Evolutionary conservation across 2,113 vertebrate species (phyloP).

Genomic region (human): DNA sequence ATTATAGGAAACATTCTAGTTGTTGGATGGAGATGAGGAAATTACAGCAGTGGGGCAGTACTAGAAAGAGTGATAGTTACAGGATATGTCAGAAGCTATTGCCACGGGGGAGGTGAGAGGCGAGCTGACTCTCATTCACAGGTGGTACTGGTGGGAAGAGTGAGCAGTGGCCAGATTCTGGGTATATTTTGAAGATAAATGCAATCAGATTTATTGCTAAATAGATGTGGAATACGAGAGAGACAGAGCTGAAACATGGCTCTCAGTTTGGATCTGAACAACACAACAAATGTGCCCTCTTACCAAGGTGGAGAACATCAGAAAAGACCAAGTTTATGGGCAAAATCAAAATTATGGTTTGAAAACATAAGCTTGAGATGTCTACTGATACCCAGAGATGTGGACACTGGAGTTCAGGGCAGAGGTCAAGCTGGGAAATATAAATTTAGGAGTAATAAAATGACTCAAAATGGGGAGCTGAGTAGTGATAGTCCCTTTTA

Average conservation of each 20-base stretch:
- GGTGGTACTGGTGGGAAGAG: too few relatives aligned
- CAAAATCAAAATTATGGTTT: background rate
- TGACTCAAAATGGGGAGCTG: background rate
- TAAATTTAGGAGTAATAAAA: background rate
- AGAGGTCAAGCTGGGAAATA: background rate
- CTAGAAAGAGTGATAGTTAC: background rate
- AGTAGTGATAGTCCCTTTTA: background rate
- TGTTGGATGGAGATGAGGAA: background rate
- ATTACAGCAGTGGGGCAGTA: rapidly evolving
- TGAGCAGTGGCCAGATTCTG: too few relatives aligned
- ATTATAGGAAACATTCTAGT: background rate
- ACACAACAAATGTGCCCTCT: background rate
- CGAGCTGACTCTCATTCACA: rapidly evolving
- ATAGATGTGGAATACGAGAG: background rate
- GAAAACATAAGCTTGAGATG: background rate
- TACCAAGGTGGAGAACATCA: background rate
- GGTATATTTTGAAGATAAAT: background rate
- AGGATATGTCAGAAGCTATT: background rate
- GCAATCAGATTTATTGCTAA: background rate
- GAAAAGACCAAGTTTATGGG: background rate
- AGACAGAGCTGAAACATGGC: background rate
- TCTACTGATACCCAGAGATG: background rate
- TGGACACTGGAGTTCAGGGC: rapidly evolving
- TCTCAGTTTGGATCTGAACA: background rate
- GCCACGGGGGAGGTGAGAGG: rapidly evolving